phyloP scores from a whole-genome alignment of 2,113 vertebrate genomes.

The Paraplagusia blochii region DNA sequence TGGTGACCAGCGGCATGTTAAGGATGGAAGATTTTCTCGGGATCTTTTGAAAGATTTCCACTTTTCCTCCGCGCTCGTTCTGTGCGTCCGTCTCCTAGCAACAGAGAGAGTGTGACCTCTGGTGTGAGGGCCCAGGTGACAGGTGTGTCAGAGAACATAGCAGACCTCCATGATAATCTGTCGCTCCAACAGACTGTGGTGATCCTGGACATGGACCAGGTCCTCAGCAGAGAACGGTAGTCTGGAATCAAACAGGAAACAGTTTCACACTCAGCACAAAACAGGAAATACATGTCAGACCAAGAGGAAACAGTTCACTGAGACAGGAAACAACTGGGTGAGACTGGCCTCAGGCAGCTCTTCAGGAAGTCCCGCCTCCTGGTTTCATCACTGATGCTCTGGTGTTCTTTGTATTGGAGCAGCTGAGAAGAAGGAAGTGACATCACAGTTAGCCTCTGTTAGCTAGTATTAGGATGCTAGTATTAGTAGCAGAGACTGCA shows the following conservation, averaged over 20 bases:
- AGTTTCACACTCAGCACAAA: neutral
- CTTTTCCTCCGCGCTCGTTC: slow-evolving; percentile 79
- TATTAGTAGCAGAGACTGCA: neutral
- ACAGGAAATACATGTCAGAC: neutral
- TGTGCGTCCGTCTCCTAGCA: slow-evolving; percentile 83
- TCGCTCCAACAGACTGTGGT: slow-evolving; percentile 90
- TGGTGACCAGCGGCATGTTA: slow-evolving; percentile 94
- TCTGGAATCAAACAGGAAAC: slow-evolving; percentile 63
- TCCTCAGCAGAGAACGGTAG: slow-evolving; percentile 90
- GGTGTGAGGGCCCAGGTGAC: no score
- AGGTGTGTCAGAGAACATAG: no score
- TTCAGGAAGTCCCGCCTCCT: slow-evolving; percentile 90
- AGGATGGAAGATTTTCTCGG: slow-evolving; percentile 91
- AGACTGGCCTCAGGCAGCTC: slow-evolving; percentile 85
- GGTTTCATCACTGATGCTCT: slow-evolving; percentile 85
- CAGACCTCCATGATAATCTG: slow-evolving; percentile 95
- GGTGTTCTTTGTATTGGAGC: slow-evolving; percentile 88
- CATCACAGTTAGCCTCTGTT: neutral
- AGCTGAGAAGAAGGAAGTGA: slow-evolving; percentile 73
- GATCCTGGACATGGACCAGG: slow-evolving; percentile 85
- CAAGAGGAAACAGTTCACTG: neutral
- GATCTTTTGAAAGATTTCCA: slow-evolving; percentile 87
- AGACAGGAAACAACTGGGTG: neutral
- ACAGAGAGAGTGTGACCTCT: neutral
- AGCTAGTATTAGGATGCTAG: neutral